Conservation (phyloP, 2,113 vertebrate genomes). For the Chinchilla lanigera region DNA sequence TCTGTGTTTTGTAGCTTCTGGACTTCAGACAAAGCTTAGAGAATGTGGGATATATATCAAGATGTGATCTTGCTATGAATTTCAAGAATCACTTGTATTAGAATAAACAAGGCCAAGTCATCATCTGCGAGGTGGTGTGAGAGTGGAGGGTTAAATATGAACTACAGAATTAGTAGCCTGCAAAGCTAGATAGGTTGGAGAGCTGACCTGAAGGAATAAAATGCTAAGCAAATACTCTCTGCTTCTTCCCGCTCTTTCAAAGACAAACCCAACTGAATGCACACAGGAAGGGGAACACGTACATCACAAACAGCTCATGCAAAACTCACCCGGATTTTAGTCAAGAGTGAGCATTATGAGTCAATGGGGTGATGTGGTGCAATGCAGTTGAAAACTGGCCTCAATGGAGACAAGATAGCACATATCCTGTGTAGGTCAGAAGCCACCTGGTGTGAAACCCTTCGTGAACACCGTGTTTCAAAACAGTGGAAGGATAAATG, state of each 20-base stretch:
- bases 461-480: neutral
- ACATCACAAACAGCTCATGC: neutral
- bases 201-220: neutral
- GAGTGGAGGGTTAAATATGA: neutral
- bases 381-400: neutral
- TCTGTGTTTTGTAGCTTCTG: neutral
- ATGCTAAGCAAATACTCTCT: neutral
- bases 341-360: neutral
- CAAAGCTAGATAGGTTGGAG: neutral
- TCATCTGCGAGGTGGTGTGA: neutral
- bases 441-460: neutral
- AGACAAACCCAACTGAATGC: neutral
- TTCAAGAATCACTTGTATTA: neutral
- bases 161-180: neutral
- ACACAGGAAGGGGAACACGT: neutral
- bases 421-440: neutral
- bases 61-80: neutral
- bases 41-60: fast-evolving
- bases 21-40: neutral
- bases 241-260: neutral
- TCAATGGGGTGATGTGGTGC: neutral
- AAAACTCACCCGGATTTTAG: neutral
- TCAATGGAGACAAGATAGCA: fast-evolving
- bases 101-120: neutral
- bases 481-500: neutral